Percentiles rank a stretch among this genome's conserved stretches.
These are phyloP conservation scores for Diadegma fenestrale DNA, from an alignment of 2,888 invertebrate genomes.

Conservation along the genomic window DNA sequence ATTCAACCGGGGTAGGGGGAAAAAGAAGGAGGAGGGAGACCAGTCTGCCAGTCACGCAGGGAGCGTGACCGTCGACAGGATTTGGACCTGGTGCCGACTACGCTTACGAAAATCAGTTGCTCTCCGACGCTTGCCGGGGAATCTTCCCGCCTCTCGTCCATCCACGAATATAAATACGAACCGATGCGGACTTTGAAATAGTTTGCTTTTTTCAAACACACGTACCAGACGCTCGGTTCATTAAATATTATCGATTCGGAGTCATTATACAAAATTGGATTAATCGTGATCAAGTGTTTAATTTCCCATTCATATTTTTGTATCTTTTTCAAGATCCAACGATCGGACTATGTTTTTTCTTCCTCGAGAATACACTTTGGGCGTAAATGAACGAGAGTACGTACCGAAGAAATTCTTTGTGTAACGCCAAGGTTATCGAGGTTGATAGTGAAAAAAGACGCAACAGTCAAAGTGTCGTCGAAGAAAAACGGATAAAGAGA, in stretches of 20 bases:
- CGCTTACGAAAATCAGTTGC: conserved; percentile 75
- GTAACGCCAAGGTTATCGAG: conserved; percentile 6
- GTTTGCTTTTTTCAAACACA: neutral
- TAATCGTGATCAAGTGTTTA: conserved; percentile 21
- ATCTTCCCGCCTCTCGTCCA: conserved; percentile 62
- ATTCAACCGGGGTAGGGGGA: conserved; percentile 73
- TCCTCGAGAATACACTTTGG: conserved; percentile 17
- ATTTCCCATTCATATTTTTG: neutral
- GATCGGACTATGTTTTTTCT: conserved; percentile 42
- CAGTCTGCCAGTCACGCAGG: conserved; percentile 79
- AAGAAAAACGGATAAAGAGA: conserved; percentile 18
- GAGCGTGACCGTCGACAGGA: conserved; percentile 79
- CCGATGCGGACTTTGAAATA: neutral
- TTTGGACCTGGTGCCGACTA: conserved; percentile 72
- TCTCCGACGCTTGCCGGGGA: conserved; percentile 72
- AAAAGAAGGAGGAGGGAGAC: conserved; percentile 67
- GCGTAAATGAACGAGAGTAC: conserved; percentile 55
- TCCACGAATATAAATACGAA: neutral
- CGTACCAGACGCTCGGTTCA: neutral
- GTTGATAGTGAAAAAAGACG: neutral
- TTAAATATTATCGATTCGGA: neutral
- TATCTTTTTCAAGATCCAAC: neutral
- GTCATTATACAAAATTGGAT: neutral
- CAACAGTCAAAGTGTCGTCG: conserved; percentile 4
- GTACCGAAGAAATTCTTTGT: conserved; percentile 25